Conservation (phyloP, 2,797 vertebrate genomes). For the Thripadectes ignobilis region DNA sequence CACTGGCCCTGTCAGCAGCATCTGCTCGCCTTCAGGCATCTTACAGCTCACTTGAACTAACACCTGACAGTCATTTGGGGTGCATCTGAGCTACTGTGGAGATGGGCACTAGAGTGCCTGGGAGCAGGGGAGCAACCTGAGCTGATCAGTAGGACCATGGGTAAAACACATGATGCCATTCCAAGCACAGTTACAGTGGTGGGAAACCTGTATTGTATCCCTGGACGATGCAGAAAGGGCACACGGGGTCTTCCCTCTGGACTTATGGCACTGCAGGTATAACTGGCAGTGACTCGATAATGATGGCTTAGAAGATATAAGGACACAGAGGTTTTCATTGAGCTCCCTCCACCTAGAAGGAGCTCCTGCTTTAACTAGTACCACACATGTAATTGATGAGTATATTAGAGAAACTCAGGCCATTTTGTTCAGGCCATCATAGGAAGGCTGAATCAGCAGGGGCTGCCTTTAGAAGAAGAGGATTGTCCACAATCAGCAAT, state of each 20-base stretch:
- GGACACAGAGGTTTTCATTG: not conserved
- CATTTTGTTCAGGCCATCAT: accelerated
- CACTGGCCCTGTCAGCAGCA: not conserved
- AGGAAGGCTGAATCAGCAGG: not conserved
- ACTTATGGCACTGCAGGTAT: not conserved
- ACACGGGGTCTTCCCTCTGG: not conserved
- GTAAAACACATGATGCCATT: not conserved
- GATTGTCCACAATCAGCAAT: not conserved
- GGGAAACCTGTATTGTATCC: not conserved
- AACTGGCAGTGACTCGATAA: not conserved
- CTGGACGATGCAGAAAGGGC: not conserved
- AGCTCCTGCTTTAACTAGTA: not conserved
- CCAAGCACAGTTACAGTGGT: not conserved
- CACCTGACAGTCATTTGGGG: not conserved
- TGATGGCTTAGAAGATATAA: not conserved
- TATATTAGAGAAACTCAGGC: not conserved
- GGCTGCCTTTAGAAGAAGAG: not conserved
- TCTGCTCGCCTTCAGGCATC: not conserved
- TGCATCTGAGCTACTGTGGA: not conserved
- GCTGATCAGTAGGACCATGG: not conserved
- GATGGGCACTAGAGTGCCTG: not conserved
- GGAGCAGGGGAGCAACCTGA: not conserved
- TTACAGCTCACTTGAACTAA: not conserved
- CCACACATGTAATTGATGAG: not conserved
- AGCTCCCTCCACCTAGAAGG: not conserved